Conservation (phyloP, 2,113 vertebrate genomes). For the Phaethornis superciliosus region DNA sequence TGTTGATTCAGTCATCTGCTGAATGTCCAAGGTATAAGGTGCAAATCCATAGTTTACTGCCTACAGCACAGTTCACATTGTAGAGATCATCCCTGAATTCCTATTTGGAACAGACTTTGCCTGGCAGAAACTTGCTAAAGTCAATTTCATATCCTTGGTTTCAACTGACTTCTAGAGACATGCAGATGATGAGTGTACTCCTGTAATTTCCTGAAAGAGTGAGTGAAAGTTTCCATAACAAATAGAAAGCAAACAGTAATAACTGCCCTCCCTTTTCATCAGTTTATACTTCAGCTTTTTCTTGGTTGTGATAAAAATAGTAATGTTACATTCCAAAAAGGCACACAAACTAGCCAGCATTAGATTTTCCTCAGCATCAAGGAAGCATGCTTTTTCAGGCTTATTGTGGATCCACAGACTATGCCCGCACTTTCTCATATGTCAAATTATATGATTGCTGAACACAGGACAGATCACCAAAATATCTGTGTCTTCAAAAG, state of each 20-base stretch:
- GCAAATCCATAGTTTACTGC: not conserved
- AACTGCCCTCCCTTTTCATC: not conserved
- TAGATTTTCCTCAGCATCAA: rapidly evolving
- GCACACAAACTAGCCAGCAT: not conserved
- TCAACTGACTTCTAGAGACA: not conserved
- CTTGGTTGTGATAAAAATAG: not conserved
- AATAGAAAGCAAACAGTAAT: not conserved
- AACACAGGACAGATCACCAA: not conserved
- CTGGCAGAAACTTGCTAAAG: not conserved
- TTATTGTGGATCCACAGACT: not conserved
- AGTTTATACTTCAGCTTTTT: not conserved
- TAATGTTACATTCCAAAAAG: not conserved
- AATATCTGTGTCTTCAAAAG: not conserved
- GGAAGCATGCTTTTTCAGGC: not conserved
- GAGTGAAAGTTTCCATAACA: not conserved
- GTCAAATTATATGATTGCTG: not conserved
- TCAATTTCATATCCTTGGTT: rapidly evolving
- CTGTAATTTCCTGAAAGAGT: not conserved
- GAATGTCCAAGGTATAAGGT: not conserved
- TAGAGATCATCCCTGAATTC: not conserved
- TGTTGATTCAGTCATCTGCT: not conserved
- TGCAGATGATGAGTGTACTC: not conserved
- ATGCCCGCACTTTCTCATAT: not conserved
- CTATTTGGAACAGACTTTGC: not conserved
- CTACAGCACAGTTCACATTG: not conserved